Evolutionary conservation across 2,113 vertebrate species (phyloP).

Genomic region (Eolophus roseicapilla): DNA sequence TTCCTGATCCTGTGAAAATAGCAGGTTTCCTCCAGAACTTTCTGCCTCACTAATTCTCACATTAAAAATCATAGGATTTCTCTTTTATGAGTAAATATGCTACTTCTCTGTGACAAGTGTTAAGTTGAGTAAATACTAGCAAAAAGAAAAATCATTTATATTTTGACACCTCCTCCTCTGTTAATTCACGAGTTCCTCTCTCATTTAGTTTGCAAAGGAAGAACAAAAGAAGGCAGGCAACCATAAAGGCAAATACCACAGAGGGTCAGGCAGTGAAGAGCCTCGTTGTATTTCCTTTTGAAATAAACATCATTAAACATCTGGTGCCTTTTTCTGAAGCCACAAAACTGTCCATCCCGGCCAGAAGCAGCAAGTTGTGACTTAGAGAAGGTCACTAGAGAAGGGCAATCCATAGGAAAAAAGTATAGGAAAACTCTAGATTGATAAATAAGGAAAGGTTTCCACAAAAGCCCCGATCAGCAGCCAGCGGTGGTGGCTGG

Average conservation of each 20-base stretch:
- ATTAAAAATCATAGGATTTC: background rate
- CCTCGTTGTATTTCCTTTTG: background rate
- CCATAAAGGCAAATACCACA: background rate
- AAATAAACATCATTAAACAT: background rate
- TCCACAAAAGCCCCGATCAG: background rate
- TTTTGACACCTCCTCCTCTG: slow-evolving; percentile 34
- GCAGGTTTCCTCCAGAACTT: background rate
- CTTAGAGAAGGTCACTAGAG: background rate
- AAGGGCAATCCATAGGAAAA: background rate
- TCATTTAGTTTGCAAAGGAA: background rate
- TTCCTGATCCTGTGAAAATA: background rate
- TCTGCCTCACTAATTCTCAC: background rate
- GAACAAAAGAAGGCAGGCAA: background rate
- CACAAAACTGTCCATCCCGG: background rate
- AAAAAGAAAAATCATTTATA: background rate
- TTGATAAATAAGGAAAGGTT: background rate
- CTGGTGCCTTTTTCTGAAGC: background rate
- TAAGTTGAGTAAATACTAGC: background rate
- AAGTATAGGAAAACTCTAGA: background rate
- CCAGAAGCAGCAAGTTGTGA: background rate
- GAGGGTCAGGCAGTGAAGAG: background rate
- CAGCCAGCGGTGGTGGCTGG: background rate
- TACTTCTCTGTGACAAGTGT: background rate
- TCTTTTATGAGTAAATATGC: background rate
- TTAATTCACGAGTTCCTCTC: slow-evolving; percentile 16